These are phyloP conservation scores for Barnardius zonarius DNA, from an alignment of 2,113 vertebrate species.

Conservation along the genomic window DNA sequence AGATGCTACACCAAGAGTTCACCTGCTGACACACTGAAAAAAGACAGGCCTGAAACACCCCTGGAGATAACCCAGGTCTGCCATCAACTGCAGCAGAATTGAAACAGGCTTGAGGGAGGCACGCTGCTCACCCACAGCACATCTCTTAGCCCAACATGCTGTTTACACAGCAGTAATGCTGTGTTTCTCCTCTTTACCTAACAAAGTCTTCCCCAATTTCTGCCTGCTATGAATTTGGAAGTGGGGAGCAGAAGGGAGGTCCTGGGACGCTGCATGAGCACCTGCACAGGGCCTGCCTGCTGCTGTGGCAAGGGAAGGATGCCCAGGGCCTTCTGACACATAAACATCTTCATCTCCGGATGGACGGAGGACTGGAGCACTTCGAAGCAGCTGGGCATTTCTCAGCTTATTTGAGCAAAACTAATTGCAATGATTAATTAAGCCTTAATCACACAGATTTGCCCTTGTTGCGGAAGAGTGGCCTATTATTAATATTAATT, in stretches of 20 bases:
- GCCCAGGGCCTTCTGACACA: background rate
- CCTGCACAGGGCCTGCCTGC: too few species aligned
- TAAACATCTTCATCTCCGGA: background rate
- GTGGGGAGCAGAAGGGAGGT: background rate
- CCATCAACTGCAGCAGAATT: background rate
- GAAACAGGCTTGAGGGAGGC: background rate
- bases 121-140: fast-evolving
- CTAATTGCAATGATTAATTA: conserved; percentile 36
- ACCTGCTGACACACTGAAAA: background rate
- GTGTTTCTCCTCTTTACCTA: background rate
- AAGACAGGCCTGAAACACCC: background rate
- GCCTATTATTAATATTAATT: conserved; percentile 28
- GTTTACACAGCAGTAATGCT: background rate
- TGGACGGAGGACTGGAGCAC: background rate
- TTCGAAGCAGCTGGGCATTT: background rate
- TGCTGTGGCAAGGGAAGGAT: fast-evolving
- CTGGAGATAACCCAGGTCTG: background rate
- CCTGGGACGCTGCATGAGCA: fast-evolving
- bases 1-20: background rate
- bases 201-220: background rate
- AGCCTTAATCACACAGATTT: background rate
- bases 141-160: background rate
- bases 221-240: background rate
- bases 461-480: conserved; percentile 1
- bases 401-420: background rate